Base-by-base conservation (phyloP, 2,888 invertebrate genomes). In the Leptopilina myrica region DNA sequence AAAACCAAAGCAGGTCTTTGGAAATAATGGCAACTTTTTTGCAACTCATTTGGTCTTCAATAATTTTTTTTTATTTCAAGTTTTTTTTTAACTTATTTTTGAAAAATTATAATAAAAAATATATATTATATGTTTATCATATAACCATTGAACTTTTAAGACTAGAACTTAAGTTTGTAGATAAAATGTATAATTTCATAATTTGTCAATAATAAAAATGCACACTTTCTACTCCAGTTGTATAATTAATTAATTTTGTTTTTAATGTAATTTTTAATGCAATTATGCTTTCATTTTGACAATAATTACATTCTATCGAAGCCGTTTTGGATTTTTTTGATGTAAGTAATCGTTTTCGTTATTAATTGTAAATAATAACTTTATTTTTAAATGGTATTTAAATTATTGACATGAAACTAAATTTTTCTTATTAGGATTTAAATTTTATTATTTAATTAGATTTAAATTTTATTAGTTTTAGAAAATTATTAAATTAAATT, bases 171-270 rank as follows among this genome's bases (percentile, higher is more conserved):
- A 83, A 84, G 81, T 88, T 88, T 83, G 79, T 87, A 88, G 84
- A 79, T 73, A 76, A 84, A 84, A 81, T 88, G 86, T 88, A 87
- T 80, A 85, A 86, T 82, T 86, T 82, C 81, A 87, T 87, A 86
- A 73, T 33, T 56, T 73, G 81, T 84, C 86, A 87, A 87, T 80
- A 84, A 84, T 86, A 86, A 86, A 85, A 76, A 87, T 86, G 86
- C 85, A 88, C 86, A 85, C 83, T 86, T 88, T 88, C 87, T 88
- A 87, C 82, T 84, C 33, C 77, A 62, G 62, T 59, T 73, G 73
- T 56, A 33, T 9, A 40, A 73, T 56, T 69, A 53, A 26, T 69
- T 12, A 20, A 53, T 12, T 69, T 53, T 14, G 5, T 33, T 33
- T 2, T n/a, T n/a, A n/a, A n/a, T n/a, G n/a, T n/a, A n/a, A n/a